Conservation (phyloP, 1,140 invertebrate species). For the Pissodes strobi region DNA sequence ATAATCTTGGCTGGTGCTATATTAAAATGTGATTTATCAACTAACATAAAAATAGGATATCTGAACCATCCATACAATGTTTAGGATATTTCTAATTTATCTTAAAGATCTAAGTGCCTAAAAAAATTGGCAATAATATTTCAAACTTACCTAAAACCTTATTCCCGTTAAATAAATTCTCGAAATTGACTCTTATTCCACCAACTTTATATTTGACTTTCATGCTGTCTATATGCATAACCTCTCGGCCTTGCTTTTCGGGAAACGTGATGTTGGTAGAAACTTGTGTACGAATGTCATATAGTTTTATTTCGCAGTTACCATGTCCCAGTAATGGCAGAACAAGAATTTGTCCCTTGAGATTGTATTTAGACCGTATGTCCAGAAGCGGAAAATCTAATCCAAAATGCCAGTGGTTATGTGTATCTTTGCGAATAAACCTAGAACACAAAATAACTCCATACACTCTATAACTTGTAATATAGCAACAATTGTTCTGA, state of each 20-base stretch:
- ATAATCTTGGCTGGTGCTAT: too few species aligned
- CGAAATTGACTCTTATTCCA: constrained; percentile 60
- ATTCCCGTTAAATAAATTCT: constrained; percentile 70
- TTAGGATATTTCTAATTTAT: too few species aligned
- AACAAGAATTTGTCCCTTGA: constrained; percentile 64
- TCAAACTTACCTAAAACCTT: constrained; percentile 58
- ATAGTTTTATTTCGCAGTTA: constrained; percentile 46
- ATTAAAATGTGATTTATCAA: too few species aligned
- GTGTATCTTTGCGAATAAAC: too few species aligned
- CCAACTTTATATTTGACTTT: constrained; percentile 61
- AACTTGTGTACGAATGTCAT: constrained; percentile 59
- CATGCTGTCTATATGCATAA: constrained; percentile 60
- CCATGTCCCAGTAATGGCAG: constrained; percentile 60
- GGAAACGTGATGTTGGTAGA: constrained; percentile 58
- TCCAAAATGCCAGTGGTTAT: constrained; percentile 34
- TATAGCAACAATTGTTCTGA: too few species aligned
- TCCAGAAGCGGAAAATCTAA: constrained; percentile 59
- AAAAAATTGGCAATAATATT: too few species aligned
- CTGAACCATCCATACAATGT: too few species aligned
- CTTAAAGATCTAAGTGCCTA: too few species aligned
- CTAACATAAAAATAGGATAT: too few species aligned
- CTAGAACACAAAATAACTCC: too few species aligned
- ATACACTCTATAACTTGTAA: too few species aligned
- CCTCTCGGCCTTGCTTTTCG: constrained; percentile 54
- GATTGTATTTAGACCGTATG: constrained; percentile 61